Evolutionary conservation across 2,113 vertebrate species (phyloP), one percentile per base, ranked within the genome.

Genomic region (Callaeas wilsoni): DNA sequence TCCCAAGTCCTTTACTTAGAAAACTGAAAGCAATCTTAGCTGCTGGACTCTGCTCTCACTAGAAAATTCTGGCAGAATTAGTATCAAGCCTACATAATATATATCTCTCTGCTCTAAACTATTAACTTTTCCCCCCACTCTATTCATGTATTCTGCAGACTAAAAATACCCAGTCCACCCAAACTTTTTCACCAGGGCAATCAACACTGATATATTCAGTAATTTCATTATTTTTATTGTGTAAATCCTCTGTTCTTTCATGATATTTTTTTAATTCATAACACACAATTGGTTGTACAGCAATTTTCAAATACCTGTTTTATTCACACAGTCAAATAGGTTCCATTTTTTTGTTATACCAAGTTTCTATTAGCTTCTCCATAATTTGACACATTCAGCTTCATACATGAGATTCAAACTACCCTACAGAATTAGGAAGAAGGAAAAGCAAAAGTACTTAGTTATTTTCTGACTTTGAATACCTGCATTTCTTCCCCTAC

Each of bases 21-120:
- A 85, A 83, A 37, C 7, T 22, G 37, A 69, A 74, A 64, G 2
- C 17, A 85, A 79, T 12, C 7, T 94, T 50, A 55, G 21, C 32
- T 42, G 10, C 13, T 84, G 8, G 56, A 30, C 7, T 39, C 35
- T 65, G 12, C 20, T 75, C 22, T 18, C 49, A 9, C 32, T 65
- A 35, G 18, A 92, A 60, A 79, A 33, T 77, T 62, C 55, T 68
- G 44, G 7, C 8, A 88, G 44, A 69, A 53, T 18, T 23, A 3
- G 2, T 87, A 26, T 67, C 0, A 0, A 13, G 6, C 7, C 22
- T 68, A 14, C 2, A 14, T 32, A 57, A 60, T 26, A 39, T 25
- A 26, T 50, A 46, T 74, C 10, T 81, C 33, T 26, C 7, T 53
- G n/a, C 7, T 15, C 23, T 35, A 53, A 74, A 25, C 17, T 14